A percentile compares a stretch with the other conserved stretches of the same genome.
Evolutionary conservation across 2,888 invertebrate species (phyloP).

Genomic region (Crocallis elinguaria): DNA sequence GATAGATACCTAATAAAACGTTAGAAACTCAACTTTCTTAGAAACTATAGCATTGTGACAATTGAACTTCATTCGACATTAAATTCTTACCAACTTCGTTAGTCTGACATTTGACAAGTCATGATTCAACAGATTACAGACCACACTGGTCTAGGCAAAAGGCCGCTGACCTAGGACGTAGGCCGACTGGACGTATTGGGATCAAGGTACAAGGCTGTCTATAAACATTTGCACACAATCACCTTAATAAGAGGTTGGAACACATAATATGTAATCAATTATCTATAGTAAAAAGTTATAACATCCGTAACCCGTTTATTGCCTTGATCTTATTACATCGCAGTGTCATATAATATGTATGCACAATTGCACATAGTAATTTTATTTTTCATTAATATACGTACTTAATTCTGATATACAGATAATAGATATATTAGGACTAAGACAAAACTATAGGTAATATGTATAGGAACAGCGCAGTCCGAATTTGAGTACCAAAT

Average conservation of each 20-base stretch:
- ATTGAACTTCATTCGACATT: too few species aligned
- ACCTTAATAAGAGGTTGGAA: constrained; percentile 21
- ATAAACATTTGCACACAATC: constrained; percentile 38
- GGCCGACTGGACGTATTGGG: constrained; percentile 38
- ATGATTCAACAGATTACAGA: constrained; percentile 6
- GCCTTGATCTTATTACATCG: constrained; percentile 2
- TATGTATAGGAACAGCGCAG: too few species aligned
- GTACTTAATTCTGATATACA: too few species aligned
- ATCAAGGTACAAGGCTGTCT: constrained; percentile 46
- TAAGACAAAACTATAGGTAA: too few species aligned
- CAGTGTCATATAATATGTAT: not conserved
- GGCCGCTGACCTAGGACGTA: constrained; percentile 36
- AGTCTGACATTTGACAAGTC: constrained; percentile 7
- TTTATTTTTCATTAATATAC: too few species aligned
- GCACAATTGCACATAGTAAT: too few species aligned
- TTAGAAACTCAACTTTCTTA: too few species aligned
- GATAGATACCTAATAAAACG: too few species aligned
- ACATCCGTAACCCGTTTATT: not conserved
- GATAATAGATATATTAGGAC: too few species aligned
- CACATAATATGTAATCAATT: constrained; percentile 3
- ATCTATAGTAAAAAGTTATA: constrained; percentile 11
- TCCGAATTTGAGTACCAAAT: too few species aligned
- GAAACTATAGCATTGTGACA: too few species aligned
- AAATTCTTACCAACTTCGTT: not conserved
- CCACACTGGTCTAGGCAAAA: constrained; percentile 10